Evolutionary conservation across 2,797 vertebrate genomes (phyloP), one percentile per base, ranked within the genome.

Genomic region (Lindbergichthys nudifrons): DNA sequence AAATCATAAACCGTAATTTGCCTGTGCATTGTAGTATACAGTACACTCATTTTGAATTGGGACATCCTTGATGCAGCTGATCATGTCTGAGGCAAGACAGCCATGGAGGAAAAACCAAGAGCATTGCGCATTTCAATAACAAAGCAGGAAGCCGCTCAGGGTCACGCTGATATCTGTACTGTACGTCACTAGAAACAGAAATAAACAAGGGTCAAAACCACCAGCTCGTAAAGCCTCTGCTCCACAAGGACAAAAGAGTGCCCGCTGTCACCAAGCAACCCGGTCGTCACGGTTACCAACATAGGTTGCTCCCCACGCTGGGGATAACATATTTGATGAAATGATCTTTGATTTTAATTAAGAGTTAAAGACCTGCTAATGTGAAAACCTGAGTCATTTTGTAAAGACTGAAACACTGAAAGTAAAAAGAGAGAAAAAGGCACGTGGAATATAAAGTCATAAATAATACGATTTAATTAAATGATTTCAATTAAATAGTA

Each of bases 221-320:
- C 47, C 58, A 21, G 42, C 41, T 56, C 42, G 48, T 53, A 46
- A 71, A 53, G 75, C 68, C n/a, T 66, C 58, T 48, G 63, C 60
- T 72, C 56, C 42, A 75, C n/a, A 21, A 19, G 61, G 13, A 85
- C 77, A 73, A 84, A 83, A 78, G 47, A 60, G 47, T 8, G 16
- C 23, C 61, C 30, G n/a, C 70, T 4, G 82, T 89, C 78, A 60
- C 81, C 70, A 18, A 60, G 78, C 81, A 85, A 84, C 84, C 75
- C 21, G n/a, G 51, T 73, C 2, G 64, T 32, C 77, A 73, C 47
- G 67, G 84, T 71, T 68, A 85, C 73, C 19, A 54, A 78, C 54
- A 75, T 73, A 68, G 26, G 70, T 43, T 53, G 21, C 54, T 67
- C 45, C 21, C 2, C n/a, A 32, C 4, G 3, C 10, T 1, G 10